phyloP scores from a whole-genome alignment of 2,888 invertebrate genomes.

The Xestia rhomboidea region DNA sequence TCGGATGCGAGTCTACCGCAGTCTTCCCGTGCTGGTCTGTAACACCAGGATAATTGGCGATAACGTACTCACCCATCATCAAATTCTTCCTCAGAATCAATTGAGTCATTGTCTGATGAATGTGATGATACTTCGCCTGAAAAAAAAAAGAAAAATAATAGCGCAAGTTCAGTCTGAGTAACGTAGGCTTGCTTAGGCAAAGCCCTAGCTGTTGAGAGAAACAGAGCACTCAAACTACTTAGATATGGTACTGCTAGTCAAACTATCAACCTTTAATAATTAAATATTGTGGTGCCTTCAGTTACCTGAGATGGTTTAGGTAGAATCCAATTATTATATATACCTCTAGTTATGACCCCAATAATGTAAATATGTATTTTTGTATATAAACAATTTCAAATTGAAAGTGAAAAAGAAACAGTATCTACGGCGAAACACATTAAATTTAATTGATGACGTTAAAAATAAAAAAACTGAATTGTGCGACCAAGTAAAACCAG shows the following conservation, averaged over 20 bases:
- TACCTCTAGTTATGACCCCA: neutral
- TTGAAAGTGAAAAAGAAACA: neutral
- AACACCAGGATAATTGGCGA: constrained; percentile 11
- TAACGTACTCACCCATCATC: constrained; percentile 93
- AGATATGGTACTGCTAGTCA: neutral
- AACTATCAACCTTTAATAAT: neutral
- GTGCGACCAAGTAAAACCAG: too few relatives aligned
- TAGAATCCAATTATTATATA: neutral
- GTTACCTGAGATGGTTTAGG: neutral
- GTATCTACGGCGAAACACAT: neutral
- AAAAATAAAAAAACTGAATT: neutral
- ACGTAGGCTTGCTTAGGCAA: neutral
- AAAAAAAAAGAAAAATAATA: constrained; percentile 47
- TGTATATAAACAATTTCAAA: neutral
- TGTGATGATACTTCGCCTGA: constrained; percentile 95
- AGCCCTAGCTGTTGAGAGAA: neutral
- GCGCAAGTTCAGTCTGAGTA: neutral
- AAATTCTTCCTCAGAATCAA: constrained; percentile 95
- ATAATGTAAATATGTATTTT: neutral
- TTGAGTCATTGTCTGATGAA: constrained; percentile 91
- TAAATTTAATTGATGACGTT: neutral
- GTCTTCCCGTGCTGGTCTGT: neutral
- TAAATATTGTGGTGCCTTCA: neutral
- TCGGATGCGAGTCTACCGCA: neutral
- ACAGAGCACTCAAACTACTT: neutral